These are phyloP conservation scores for Petrophora chlorosata DNA, from an alignment of 2,888 invertebrate genomes.

Conservation along the genomic window DNA sequence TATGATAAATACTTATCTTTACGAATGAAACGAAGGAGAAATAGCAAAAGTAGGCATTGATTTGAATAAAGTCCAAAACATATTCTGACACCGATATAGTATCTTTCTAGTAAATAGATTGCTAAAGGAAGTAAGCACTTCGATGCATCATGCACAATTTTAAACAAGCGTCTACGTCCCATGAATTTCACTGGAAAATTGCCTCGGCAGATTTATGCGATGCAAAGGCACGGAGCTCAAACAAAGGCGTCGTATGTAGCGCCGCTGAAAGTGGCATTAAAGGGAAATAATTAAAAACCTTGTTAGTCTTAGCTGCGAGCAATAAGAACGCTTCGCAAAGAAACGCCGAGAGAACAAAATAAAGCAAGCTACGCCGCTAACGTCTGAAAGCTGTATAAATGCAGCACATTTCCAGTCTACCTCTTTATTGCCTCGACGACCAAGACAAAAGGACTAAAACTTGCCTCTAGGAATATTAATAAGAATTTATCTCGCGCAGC, in stretches of 20 bases:
- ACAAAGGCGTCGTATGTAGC: constrained; percentile 55
- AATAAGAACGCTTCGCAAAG: constrained; percentile 73
- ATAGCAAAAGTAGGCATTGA: no score
- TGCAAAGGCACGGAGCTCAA: constrained; percentile 32
- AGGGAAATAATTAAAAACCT: constrained; percentile 82
- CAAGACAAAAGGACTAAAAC: constrained; percentile 75
- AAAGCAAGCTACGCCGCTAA: constrained; percentile 57
- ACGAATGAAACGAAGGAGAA: no score
- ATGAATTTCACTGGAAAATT: not conserved
- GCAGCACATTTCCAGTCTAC: constrained; percentile 76
- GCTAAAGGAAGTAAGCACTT: no score
- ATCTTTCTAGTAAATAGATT: no score
- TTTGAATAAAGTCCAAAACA: no score
- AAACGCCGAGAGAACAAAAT: constrained; percentile 69
- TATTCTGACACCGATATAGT: no score
- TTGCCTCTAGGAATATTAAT: constrained; percentile 70
- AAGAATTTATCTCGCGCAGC: constrained; percentile 64
- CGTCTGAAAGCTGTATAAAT: constrained; percentile 71
- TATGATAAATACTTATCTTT: no score
- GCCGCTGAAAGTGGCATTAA: constrained; percentile 73
- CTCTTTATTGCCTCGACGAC: constrained; percentile 73
- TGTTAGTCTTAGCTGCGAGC: constrained; percentile 74
- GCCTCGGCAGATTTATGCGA: constrained; percentile 12
- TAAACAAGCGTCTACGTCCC: no score
- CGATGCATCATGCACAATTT: no score